Base-by-base conservation (phyloP, 2,113 vertebrate genomes). In the Tenrec ecaudatus region DNA sequence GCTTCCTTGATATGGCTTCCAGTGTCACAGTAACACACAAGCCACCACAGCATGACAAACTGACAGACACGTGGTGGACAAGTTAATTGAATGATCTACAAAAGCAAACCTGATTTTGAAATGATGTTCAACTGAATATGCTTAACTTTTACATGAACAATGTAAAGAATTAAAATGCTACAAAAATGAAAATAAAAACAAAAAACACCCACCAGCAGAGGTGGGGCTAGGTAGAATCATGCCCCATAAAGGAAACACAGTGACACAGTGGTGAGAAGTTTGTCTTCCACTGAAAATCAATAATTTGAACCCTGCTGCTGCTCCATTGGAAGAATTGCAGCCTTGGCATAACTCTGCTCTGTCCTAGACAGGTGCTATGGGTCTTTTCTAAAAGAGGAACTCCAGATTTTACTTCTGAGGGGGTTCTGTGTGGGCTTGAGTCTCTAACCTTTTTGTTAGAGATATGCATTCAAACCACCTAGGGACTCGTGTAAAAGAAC, bases 71-170 rank as follows among this genome's bases (percentile, higher is more conserved):
- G 82, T 0, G 84, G 0, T 36, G 1, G 91, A 3, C 31, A 77
- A 91, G 16, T 31, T 47, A 87, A 36, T 27, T 47, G 14, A 85
- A 83, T 77, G 31, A 82, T 36, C 64, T 29, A 71, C 53, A 77
- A 33, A 11, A n/a, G 33, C 73, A 81, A 90, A 87, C 31, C 92
- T 82, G 29, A 86, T 82, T 78, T 89, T 73, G 14, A 36, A 79
- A 25, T 23, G 79, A 0, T 10, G 68, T 82, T 57, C 38, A 53
- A 10, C 12, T 53, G 36, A 73, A 4, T 91, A 81, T 62, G 11
- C 25, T 94, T 53, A 53, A 53, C 47, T 53, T 53, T 83, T 86
- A 90, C 86, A 47, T n/a, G 81, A 53, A n/a, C 36, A 38, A 73
- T 92, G 31, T 79, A 75, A 94, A 83, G 6, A 40, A 92, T 78